Conservation (phyloP, 2,797 vertebrate genomes). For the Neopelma chrysocephalum region DNA sequence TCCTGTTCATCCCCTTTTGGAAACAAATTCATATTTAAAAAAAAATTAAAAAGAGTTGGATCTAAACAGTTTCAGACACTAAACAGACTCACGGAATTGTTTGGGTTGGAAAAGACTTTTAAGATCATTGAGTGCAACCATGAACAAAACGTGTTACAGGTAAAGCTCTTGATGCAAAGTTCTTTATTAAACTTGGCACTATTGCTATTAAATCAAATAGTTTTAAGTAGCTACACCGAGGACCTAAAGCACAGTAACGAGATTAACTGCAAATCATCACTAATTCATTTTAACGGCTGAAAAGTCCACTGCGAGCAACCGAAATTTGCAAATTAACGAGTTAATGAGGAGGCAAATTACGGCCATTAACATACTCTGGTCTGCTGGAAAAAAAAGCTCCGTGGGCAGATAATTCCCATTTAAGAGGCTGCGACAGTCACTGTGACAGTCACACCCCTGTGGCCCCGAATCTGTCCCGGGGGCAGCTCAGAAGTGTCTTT, state of each 20-base stretch:
- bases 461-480: background rate
- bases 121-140: background rate
- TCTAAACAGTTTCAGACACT: background rate
- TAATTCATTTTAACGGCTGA: conserved; percentile 27
- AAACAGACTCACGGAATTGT: background rate
- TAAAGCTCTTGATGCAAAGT: background rate
- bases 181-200: background rate
- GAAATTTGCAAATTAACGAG: conserved; percentile 10
- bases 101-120: background rate
- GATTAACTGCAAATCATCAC: conserved; percentile 39
- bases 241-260: conserved; percentile 39
- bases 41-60: background rate
- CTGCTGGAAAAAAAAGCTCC: background rate
- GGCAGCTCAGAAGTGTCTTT: background rate
- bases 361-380: background rate
- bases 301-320: background rate
- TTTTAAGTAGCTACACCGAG: background rate
- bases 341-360: background rate
- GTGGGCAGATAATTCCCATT: too few relatives aligned
- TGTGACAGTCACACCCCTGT: background rate
- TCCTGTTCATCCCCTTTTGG: background rate
- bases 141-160: background rate
- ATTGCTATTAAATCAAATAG: conserved; percentile 22
- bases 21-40: background rate
- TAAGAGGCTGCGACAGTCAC: background rate